Evolutionary conservation across 1,140 invertebrate genomes (phyloP).

Genomic region (Drosophila lini): DNA sequence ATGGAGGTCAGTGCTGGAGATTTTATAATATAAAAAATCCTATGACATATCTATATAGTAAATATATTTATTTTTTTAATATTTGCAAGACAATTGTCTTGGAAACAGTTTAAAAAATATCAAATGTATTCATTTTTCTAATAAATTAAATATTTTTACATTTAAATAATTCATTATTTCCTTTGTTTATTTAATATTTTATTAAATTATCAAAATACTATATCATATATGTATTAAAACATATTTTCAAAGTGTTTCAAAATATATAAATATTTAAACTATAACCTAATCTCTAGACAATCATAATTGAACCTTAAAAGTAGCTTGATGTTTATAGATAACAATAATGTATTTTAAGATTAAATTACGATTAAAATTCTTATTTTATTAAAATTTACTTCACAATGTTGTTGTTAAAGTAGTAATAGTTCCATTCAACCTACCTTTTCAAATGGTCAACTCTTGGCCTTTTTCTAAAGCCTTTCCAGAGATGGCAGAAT

Average conservation of each 20-base stretch:
- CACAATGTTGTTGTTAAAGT: background rate
- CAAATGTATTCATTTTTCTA: background rate
- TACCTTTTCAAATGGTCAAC: background rate
- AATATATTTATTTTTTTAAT: background rate
- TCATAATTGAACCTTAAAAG: background rate
- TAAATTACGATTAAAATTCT: background rate
- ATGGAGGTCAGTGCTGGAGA: constrained; percentile 32
- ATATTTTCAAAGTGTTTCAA: background rate
- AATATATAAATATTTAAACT: background rate
- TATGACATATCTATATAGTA: background rate
- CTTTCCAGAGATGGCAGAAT: constrained; percentile 12
- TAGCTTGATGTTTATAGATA: too few relatives aligned
- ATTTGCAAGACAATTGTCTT: background rate
- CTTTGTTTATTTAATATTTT: background rate
- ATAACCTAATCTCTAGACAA: background rate
- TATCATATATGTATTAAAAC: background rate
- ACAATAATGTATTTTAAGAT: background rate
- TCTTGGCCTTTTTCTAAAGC: background rate
- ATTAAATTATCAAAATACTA: background rate
- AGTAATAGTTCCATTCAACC: background rate
- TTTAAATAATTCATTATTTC: background rate
- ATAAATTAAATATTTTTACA: background rate
- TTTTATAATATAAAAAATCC: background rate
- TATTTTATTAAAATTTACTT: background rate
- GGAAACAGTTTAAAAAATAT: background rate